Evolutionary conservation across 1,140 invertebrate species (phyloP).

Genomic region (Ceratina japonica): DNA sequence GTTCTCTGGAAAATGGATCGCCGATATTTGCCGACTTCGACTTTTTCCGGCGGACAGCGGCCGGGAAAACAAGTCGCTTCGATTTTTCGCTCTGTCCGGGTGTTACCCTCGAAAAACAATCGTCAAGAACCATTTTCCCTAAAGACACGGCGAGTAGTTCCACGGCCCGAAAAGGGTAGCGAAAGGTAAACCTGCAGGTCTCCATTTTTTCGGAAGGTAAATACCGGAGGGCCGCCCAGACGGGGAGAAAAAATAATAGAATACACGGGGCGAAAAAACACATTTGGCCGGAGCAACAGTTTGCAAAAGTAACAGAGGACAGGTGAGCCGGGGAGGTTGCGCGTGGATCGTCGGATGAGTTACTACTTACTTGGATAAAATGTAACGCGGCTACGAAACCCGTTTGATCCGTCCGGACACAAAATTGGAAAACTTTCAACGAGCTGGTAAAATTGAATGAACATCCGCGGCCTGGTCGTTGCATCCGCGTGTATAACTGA

Average conservation of each 20-base stretch:
- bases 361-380: neutral
- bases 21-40: constrained; percentile 19
- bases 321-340: too few species aligned
- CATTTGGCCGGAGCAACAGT: neutral
- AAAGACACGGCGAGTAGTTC: neutral
- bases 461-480: neutral
- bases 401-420: neutral
- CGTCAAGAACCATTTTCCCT: neutral
- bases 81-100: neutral
- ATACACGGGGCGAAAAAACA: neutral
- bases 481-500: neutral
- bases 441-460: constrained; percentile 31
- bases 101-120: neutral
- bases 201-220: neutral
- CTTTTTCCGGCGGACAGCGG: neutral
- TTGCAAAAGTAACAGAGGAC: neutral
- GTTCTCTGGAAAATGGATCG: constrained; percentile 1
- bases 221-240: neutral
- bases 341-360: too few species aligned
- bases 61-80: constrained; percentile 19
- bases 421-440: constrained; percentile 40
- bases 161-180: neutral
- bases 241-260: neutral
- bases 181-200: neutral
- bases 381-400: neutral